Evolutionary conservation across 2,888 invertebrate species (phyloP), one percentile per base, ranked within the genome.

Genomic region (Xestia c-nigrum): DNA sequence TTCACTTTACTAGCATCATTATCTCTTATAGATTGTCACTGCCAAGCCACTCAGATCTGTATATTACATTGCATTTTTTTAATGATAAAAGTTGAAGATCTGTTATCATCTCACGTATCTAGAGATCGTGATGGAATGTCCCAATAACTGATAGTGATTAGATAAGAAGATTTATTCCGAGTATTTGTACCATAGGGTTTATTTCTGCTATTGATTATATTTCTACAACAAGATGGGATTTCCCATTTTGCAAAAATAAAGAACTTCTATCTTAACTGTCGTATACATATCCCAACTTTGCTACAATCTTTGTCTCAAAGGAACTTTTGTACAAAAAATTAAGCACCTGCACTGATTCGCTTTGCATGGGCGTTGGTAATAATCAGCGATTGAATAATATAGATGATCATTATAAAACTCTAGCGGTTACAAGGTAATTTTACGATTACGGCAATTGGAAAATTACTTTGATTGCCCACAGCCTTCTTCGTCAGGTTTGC

Each of bases 71-170:
- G 31, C 31, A 31, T 31, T 31, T 65, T 19, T 57, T 57, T 1
- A 14, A 47, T 43, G 55, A 77, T 57, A 43, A 57, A 47, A 14
- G 12, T 52, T n/a, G 12, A 38, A 38, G 38, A 38, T 31, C 10
- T 66, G 16, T 78, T 66, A 78, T 72, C 59, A 59, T n/a, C 10
- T 66, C 65, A 9, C 21, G 55, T 50, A 38, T 40, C 12, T 21
- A 3, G 14, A 43, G 59, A 78, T 72, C 10, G 19, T 47, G 63
- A 73, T 67, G 16, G 24, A 59, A 65, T 64, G 43, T 73, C 43
- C 57, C 40, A 55, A 76, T 57, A 81, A 50, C n/a, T 24, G n/a
- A n/a, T 76, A 50, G 21, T 24, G n/a, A n/a, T 76, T 5, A 68
- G 71, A 69, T 81, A n/a, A 5, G 55, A n/a, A 55, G 55, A 55